Evolutionary conservation across 2,797 vertebrate species (phyloP), one percentile per base, ranked within the genome.

Genomic region (Acanthis flammea): DNA sequence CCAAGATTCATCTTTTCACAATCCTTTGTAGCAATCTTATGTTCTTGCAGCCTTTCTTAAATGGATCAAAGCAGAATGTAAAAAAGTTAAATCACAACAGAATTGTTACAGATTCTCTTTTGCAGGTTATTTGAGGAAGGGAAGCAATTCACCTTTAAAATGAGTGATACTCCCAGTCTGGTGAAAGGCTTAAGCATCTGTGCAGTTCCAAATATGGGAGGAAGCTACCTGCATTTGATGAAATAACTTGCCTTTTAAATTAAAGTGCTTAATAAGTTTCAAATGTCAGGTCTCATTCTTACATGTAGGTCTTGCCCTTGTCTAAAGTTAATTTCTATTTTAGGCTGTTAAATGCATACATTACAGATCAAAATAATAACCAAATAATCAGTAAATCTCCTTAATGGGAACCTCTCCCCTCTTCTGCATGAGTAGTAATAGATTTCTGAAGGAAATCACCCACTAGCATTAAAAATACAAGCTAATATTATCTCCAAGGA

Each of bases 271-370:
- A 88, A 90, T 92, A 94, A 78, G 15, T 88, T 94, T 96, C 79
- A 96, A 96, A 94, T 90, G 85, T 93, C 93, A 86, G 79, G 63
- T 81, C 70, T 90, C 44, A 45, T 95, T 95, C 92, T 94, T 76
- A 70, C 76, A 42, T 35, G 30, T 78, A 75, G 83, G 73, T 95
- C 61, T 76, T 86, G 88, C 74, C 55, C 81, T 87, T 91, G 68
- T 80, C 78, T 90, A 66, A 90, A 89, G 81, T 80, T 86, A 42
- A 88, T 86, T 84, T 90, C 14, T 91, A n/a, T 84, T 94, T 90
- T 76, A 58, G 58, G n/a, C n/a, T 81, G 30, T 75, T 73, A 63
- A 86, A 15, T 86, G 44, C 85, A 88, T 58, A 76, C 17, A 25
- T 81, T 88, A 35, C 76, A 48, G 70, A 84, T 79, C 63, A 92